These are phyloP conservation scores for Labia minor DNA, from an alignment of 2,888 invertebrate species.

Conservation along the genomic window DNA sequence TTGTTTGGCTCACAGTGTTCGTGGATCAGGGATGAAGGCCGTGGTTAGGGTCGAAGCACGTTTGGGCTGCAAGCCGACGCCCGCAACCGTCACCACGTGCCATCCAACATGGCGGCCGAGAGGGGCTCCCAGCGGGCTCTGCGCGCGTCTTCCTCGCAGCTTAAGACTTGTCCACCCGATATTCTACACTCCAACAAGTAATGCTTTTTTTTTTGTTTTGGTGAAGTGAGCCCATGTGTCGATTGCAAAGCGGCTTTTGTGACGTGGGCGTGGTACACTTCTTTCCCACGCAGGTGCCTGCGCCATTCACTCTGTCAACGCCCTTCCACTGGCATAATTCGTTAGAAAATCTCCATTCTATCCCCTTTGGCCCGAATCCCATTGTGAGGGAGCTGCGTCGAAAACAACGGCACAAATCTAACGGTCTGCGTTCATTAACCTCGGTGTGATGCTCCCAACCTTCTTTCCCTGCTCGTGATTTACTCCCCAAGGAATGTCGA, in stretches of 20 bases:
- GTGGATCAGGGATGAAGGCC: too few relatives aligned
- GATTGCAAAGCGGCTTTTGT: neutral
- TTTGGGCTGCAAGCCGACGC: neutral
- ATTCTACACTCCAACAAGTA: neutral
- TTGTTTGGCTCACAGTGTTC: too few relatives aligned
- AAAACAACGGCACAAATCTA: neutral
- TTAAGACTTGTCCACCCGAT: neutral
- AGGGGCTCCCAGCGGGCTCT: neutral
- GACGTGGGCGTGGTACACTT: neutral
- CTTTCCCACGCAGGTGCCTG: constrained; percentile 3
- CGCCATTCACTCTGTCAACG: neutral
- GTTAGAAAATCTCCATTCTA: neutral
- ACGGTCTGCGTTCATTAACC: constrained; percentile 13
- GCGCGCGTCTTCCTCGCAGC: neutral
- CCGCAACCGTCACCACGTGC: constrained; percentile 13
- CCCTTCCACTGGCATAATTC: neutral
- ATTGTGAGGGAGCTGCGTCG: neutral
- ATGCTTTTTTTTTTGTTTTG: neutral
- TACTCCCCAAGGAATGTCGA: neutral
- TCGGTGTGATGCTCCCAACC: neutral
- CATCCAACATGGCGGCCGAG: neutral
- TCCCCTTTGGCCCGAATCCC: neutral
- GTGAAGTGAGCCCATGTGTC: neutral
- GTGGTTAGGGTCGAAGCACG: too few relatives aligned
- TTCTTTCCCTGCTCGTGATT: neutral